These are phyloP conservation scores for Myathropa florea DNA, from an alignment of 2,888 invertebrate species.

Conservation along the genomic window DNA sequence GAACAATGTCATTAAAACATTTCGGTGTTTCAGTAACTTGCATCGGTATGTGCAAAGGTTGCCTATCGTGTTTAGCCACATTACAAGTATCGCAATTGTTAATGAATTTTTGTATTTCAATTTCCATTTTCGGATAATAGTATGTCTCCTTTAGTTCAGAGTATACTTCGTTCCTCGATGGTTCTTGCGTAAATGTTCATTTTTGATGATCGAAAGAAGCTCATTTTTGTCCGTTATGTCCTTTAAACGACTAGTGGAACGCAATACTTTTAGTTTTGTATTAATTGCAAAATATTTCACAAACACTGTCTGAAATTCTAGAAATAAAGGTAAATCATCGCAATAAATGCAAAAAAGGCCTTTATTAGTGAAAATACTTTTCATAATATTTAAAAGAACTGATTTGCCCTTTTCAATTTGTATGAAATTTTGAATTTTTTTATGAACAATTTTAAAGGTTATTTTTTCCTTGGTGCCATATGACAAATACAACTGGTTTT, in stretches of 20 bases:
- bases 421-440: conserved; percentile 14
- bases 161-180: conserved; percentile 24
- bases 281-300: conserved; percentile 40
- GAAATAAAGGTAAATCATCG: conserved; percentile 19
- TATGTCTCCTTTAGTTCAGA: conserved; percentile 1
- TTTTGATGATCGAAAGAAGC: conserved; percentile 13
- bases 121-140: too few species aligned
- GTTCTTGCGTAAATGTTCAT: conserved; percentile 9
- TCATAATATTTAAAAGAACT: too few species aligned
- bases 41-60: neutral
- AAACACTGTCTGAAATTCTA: conserved; percentile 39
- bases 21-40: conserved; percentile 4
- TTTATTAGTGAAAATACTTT: too few species aligned
- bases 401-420: too few species aligned
- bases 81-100: conserved; percentile 10
- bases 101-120: too few species aligned
- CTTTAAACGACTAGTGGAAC: conserved; percentile 30
- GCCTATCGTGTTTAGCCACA: conserved; percentile 14
- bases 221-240: conserved; percentile 57
- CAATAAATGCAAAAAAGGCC: too few species aligned
- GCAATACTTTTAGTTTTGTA: too few species aligned
- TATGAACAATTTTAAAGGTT: neutral
- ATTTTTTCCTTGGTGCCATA: conserved; percentile 4
- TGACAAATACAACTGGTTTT: conserved; percentile 11
- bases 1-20: conserved; percentile 8